Conservation (phyloP, 2,797 vertebrate species). For the Falco rusticolus region DNA sequence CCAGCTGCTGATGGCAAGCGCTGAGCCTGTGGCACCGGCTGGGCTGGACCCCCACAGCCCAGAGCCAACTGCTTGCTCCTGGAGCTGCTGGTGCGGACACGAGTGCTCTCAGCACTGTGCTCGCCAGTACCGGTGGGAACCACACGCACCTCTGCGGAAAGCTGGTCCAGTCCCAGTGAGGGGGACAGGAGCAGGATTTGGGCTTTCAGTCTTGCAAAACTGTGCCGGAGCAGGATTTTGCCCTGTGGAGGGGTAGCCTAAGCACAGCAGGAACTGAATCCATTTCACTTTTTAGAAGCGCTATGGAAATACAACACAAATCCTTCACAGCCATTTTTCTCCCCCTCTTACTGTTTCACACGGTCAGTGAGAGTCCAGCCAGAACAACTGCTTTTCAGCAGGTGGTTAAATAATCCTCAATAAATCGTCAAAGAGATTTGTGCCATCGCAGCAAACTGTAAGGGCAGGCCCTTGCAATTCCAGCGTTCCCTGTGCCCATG, state of each 20-base stretch:
- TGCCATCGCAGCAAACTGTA: neutral
- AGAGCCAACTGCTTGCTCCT: neutral
- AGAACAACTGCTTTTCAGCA: neutral
- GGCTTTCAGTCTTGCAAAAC: neutral
- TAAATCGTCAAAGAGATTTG: neutral
- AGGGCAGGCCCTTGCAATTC: neutral
- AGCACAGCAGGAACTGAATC: neutral
- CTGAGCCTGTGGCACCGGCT: too few species aligned
- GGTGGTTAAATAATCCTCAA: neutral
- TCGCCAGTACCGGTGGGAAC: neutral
- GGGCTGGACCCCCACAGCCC: too few species aligned
- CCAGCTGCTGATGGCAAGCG: too few species aligned
- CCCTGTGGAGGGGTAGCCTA: neutral
- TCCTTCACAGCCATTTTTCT: neutral
- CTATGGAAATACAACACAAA: neutral
- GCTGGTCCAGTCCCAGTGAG: neutral
- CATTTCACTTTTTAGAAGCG: neutral
- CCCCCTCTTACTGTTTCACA: neutral
- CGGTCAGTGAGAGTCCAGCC: neutral
- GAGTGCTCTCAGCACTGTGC: neutral
- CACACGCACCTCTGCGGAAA: neutral
- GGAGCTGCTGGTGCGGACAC: neutral
- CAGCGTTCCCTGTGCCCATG: neutral
- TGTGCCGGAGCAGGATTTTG: neutral
- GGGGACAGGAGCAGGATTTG: neutral